A percentile compares a stretch with the other conserved stretches of the same genome.
Conservation (phyloP, 2,113 vertebrate genomes). For the Nymphicus hollandicus region DNA sequence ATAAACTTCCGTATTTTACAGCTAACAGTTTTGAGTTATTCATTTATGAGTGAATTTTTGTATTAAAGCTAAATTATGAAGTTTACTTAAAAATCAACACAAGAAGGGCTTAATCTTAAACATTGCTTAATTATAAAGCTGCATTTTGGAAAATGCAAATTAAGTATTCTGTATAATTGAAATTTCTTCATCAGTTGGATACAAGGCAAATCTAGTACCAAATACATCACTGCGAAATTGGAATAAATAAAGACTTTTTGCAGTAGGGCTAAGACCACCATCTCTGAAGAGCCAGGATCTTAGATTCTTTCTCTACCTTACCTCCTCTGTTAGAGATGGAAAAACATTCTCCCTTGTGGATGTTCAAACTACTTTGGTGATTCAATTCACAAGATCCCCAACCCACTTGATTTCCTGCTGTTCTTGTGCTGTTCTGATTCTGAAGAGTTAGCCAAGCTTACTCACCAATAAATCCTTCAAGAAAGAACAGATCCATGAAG, state of each 20-base stretch:
- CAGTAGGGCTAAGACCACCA: background rate
- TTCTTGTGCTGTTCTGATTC: background rate
- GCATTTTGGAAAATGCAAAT: background rate
- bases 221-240: background rate
- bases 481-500: background rate
- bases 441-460: background rate
- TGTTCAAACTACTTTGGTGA: background rate
- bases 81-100: background rate
- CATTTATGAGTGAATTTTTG: background rate
- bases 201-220: background rate
- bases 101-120: background rate
- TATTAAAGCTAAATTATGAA: background rate
- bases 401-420: accelerated
- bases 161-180: background rate
- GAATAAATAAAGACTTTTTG: background rate
- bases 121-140: background rate
- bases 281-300: background rate
- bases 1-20: background rate
- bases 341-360: background rate
- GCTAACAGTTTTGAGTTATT: background rate
- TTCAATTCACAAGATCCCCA: background rate
- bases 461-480: background rate
- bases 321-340: background rate
- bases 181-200: background rate
- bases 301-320: background rate